Conservation (phyloP, 2,113 vertebrate species). For the Oostethus manadensis region DNA sequence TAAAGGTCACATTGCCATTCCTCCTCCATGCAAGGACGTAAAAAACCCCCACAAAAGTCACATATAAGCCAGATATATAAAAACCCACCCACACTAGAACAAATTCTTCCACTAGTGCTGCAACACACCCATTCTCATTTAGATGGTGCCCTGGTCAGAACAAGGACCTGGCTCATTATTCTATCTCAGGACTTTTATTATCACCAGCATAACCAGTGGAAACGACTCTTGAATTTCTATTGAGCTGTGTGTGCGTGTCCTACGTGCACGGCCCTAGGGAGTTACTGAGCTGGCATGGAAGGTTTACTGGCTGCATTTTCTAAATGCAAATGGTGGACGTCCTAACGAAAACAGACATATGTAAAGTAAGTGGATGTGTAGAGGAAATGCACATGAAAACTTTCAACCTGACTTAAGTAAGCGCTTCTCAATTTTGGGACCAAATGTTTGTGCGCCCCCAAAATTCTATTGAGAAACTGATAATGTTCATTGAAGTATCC, state of each 20-base stretch:
- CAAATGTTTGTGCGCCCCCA: too few relatives aligned
- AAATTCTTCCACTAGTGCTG: slow-evolving; percentile 24
- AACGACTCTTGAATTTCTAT: slow-evolving; percentile 64
- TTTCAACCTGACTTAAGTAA: neutral
- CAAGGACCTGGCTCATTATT: slow-evolving; percentile 56
- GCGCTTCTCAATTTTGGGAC: too few relatives aligned
- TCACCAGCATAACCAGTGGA: slow-evolving; percentile 47
- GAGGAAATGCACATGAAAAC: neutral
- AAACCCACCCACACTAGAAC: slow-evolving; percentile 30
- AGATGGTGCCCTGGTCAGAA: slow-evolving; percentile 50
- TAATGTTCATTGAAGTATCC: too few relatives aligned
- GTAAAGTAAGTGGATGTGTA: slow-evolving; percentile 27
- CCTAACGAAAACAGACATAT: slow-evolving; percentile 33
- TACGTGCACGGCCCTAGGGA: neutral
- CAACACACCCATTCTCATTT: slow-evolving; percentile 40
- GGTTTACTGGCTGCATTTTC: slow-evolving; percentile 53
- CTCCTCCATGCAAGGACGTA: slow-evolving; percentile 35
- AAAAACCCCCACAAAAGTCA: slow-evolving; percentile 27
- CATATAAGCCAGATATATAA: slow-evolving; percentile 13
- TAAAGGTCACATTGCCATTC: slow-evolving; percentile 61
- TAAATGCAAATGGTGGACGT: slow-evolving; percentile 37
- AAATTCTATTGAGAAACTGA: too few relatives aligned
- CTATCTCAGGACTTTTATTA: slow-evolving; percentile 64
- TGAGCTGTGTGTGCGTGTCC: slow-evolving; percentile 23
- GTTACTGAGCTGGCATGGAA: slow-evolving; percentile 11